These are phyloP conservation scores for Pseudomugil gertrudae DNA, from an alignment of 2,797 vertebrate genomes.

Conservation along the genomic window DNA sequence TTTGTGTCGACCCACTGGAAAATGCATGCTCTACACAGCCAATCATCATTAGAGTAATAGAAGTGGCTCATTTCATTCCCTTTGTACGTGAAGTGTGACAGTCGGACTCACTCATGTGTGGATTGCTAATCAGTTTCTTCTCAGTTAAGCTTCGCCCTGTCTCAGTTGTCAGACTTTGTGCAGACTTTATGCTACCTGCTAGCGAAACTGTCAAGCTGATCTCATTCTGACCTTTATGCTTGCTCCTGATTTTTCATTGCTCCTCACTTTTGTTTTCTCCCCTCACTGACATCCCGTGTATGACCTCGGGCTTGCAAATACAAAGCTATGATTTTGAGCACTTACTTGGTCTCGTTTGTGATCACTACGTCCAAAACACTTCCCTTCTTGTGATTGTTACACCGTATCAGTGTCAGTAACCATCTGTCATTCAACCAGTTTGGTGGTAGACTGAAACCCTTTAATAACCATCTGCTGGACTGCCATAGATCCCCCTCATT, in stretches of 20 bases:
- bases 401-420: background rate
- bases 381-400: slow-evolving; percentile 5
- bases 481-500: too few species aligned
- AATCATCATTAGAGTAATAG: background rate
- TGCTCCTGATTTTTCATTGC: slow-evolving; percentile 3
- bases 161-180: slow-evolving; percentile 7
- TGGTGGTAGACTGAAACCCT: background rate
- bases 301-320: slow-evolving; percentile 11
- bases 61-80: background rate
- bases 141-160: background rate
- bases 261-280: slow-evolving; percentile 3
- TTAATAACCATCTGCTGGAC: background rate
- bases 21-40: background rate
- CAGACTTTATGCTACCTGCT: background rate
- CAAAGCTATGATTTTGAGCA: background rate
- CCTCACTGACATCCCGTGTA: slow-evolving; percentile 7
- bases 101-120: background rate
- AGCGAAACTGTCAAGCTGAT: slow-evolving; percentile 1
- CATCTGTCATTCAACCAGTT: background rate
- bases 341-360: background rate
- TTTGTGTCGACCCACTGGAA: background rate
- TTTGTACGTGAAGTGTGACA: background rate
- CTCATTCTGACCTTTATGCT: slow-evolving; percentile 6
- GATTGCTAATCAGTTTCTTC: background rate
- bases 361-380: background rate